phyloP scores from a whole-genome alignment of 1,140 invertebrate species.

The Drosophila obscura region DNA sequence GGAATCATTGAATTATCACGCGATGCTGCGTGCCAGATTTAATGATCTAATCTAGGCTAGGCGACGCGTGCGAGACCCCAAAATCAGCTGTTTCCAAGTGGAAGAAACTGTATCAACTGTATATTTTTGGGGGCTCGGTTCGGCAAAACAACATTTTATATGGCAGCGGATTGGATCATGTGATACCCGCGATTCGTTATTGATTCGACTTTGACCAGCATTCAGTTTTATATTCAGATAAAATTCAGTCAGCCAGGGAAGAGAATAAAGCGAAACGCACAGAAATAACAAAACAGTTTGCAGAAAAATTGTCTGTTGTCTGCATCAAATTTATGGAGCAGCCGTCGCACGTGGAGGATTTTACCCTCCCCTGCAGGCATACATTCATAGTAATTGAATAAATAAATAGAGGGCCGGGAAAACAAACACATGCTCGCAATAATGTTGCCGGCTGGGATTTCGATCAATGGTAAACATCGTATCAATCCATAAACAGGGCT shows the following conservation, averaged over 20 bases:
- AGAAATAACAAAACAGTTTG: slow-evolving; percentile 16
- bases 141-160: slow-evolving; percentile 22
- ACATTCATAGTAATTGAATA: slow-evolving; percentile 46
- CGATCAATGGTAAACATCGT: slow-evolving; percentile 53
- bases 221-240: slow-evolving; percentile 63
- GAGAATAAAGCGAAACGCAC: slow-evolving; percentile 11
- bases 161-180: slow-evolving; percentile 63
- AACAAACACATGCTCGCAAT: slow-evolving; percentile 50
- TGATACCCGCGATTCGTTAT: slow-evolving; percentile 58
- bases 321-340: slow-evolving; percentile 56
- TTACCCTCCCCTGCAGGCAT: slow-evolving; percentile 13
- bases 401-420: slow-evolving; percentile 33
- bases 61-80: slow-evolving; percentile 11
- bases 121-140: slow-evolving; percentile 57
- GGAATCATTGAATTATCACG: slow-evolving; percentile 63
- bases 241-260: slow-evolving; percentile 36
- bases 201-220: slow-evolving; percentile 69
- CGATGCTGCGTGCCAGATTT: slow-evolving; percentile 39
- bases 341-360: slow-evolving; percentile 51
- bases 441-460: slow-evolving; percentile 51
- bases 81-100: slow-evolving; percentile 49
- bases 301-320: slow-evolving; percentile 9
- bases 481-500: slow-evolving; percentile 46
- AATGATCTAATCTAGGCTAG: neutral
- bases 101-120: slow-evolving; percentile 11